phyloP scores from a whole-genome alignment of 2,888 invertebrate species.

The Rhabditophanes sp. region DNA sequence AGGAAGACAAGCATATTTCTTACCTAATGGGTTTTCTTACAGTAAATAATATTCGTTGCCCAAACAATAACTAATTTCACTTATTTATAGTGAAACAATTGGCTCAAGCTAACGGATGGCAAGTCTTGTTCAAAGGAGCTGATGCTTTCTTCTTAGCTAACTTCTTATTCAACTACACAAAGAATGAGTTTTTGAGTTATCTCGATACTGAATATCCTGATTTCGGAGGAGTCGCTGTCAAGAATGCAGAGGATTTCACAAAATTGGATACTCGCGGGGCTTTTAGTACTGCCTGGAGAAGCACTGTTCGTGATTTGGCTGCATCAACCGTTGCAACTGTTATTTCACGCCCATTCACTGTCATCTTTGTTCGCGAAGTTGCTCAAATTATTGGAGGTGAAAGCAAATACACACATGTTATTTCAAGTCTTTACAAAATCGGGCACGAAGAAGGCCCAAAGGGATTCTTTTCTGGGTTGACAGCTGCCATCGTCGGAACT shows the following conservation, averaged over 20 bases:
- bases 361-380: slow-evolving; percentile 77
- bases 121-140: too few species aligned
- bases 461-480: slow-evolving; percentile 62
- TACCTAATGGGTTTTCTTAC: slow-evolving; percentile 40
- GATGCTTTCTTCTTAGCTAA: too few species aligned
- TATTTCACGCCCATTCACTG: slow-evolving; percentile 45
- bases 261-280: too few species aligned
- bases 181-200: too few species aligned
- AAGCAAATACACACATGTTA: slow-evolving; percentile 55
- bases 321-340: slow-evolving; percentile 1
- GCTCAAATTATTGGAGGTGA: slow-evolving; percentile 84
- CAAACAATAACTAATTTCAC: background rate
- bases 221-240: too few species aligned
- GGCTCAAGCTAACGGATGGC: too few species aligned
- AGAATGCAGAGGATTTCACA: too few species aligned
- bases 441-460: slow-evolving; percentile 68
- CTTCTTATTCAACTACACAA: too few species aligned
- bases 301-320: background rate
- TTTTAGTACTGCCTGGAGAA: slow-evolving; percentile 1
- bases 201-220: too few species aligned
- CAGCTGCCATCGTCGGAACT: slow-evolving; percentile 72
- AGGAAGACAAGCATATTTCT: slow-evolving; percentile 38
- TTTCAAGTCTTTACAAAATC: slow-evolving; percentile 58
- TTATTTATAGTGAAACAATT: too few species aligned
- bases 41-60: too few species aligned